These are phyloP conservation scores for Morone chrysops DNA, from an alignment of 2,113 vertebrate genomes.

Conservation along the genomic window DNA sequence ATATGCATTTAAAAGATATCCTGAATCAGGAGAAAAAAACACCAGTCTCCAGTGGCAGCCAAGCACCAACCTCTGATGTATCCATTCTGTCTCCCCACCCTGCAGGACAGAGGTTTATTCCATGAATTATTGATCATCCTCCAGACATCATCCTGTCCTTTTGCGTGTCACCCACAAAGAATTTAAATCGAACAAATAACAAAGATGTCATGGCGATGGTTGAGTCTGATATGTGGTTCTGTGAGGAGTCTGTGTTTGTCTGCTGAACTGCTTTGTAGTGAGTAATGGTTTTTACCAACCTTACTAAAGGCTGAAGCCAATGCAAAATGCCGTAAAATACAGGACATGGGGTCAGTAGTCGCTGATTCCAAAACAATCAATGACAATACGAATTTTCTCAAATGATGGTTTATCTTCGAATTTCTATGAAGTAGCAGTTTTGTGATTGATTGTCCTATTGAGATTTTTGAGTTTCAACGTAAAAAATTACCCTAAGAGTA, in stretches of 20 bases:
- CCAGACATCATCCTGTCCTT: background rate
- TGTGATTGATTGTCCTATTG: too few relatives aligned
- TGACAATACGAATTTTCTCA: too few relatives aligned
- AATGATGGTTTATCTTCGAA: too few relatives aligned
- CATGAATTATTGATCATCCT: constrained; percentile 28
- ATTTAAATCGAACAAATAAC: constrained; percentile 6
- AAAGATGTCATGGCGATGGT: background rate
- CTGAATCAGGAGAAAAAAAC: background rate
- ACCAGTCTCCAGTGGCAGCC: background rate
- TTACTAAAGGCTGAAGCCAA: too few relatives aligned
- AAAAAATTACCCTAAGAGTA: too few relatives aligned
- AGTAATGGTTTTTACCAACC: too few relatives aligned
- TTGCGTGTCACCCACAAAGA: constrained; percentile 2
- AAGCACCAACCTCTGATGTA: background rate
- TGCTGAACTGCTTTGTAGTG: background rate
- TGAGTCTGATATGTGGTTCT: constrained; percentile 2
- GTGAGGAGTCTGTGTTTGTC: background rate
- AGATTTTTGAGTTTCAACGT: too few relatives aligned
- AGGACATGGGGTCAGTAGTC: too few relatives aligned
- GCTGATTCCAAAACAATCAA: too few relatives aligned
- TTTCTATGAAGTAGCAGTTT: too few relatives aligned
- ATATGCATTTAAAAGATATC: constrained; percentile 19
- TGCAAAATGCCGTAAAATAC: too few relatives aligned
- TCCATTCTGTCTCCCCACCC: background rate
- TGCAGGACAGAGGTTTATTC: constrained; percentile 17